Evolutionary conservation across 2,113 vertebrate species (phyloP).

Genomic region (Pantherophis guttatus): DNA sequence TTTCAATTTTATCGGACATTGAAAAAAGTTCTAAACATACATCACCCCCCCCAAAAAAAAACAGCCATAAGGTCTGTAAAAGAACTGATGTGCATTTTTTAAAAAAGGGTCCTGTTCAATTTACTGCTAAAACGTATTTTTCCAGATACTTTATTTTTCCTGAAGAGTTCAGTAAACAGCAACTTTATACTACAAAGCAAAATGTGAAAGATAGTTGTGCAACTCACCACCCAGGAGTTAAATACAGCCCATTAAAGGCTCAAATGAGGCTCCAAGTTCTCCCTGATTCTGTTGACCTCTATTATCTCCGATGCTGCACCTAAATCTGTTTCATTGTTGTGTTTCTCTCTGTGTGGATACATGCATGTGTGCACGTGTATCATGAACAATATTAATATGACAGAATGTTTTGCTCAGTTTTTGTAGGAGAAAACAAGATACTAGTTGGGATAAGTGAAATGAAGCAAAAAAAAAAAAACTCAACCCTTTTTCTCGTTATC

Average conservation of each 20-base stretch:
- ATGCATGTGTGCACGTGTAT: not conserved
- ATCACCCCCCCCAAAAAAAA: not conserved
- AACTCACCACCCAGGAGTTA: not conserved
- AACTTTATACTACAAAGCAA: not conserved
- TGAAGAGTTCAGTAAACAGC: not conserved
- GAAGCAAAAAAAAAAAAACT: not conserved
- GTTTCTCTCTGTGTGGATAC: not conserved
- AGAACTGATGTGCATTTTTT: not conserved
- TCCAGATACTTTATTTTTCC: not conserved
- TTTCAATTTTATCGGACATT: slow-evolving; percentile 46
- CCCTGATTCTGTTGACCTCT: not conserved
- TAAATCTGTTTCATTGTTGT: not conserved
- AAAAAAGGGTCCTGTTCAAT: not conserved
- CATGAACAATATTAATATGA: not conserved
- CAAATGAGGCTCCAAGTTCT: not conserved
- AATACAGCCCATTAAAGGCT: not conserved
- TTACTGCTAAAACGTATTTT: not conserved
- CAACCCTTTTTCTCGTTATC: not conserved
- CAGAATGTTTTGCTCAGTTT: not conserved
- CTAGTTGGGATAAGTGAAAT: not conserved
- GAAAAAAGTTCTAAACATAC: slow-evolving; percentile 31
- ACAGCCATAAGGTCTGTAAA: not conserved
- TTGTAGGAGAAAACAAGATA: not conserved
- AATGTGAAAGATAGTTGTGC: not conserved
- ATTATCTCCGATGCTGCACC: not conserved